Evolutionary conservation across 1,140 invertebrate genomes (phyloP), one percentile per base, ranked within the genome.

Genomic region (Eufriesea mexicana): DNA sequence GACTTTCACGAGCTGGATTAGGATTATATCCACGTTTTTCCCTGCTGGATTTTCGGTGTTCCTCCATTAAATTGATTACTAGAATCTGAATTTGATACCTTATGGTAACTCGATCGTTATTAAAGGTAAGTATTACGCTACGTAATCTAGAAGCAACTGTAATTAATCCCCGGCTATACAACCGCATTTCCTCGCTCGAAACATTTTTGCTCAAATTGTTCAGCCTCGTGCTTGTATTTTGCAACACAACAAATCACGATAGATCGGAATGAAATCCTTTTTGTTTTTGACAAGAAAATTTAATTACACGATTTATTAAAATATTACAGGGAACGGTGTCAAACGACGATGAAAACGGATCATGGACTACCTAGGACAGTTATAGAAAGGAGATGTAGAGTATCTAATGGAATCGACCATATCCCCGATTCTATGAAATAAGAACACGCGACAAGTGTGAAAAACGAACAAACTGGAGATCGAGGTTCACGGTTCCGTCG

Each of bases 81-180:
- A 25, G 16, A 83, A 23, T 49, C 35, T 64, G 55, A 83, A 83
- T 78, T 62, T 47, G 81, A 83, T 83, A 78, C 49, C 74, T 51
- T 55, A 35, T 49, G 66, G 81, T 71, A 83, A 83, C 49, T 7
- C 57, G 81, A 83, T 83, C 81, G 55, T 78, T 78, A 54, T 77
- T 76, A 83, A 78, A 78, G 81, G 75, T 77, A 68, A 82, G 80
- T 78, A 83, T 78, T 71, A 83, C 81, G 66, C 81, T 83, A 83
- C 81, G 81, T 83, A 83, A 83, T 83, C 81, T 83, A 83, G 81
- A 77, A 83, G 81, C 74, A 77, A 78, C 64, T 71, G 81, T 83
- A 83, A 83, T 78, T 83, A 83, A 83, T 83, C 81, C 55, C 35
- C 49, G 45, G 62, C 55, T 70, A 62, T 62, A 68, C 49, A 83